These are phyloP conservation scores for Alentia gelatinosa DNA, from an alignment of 2,888 invertebrate species.

Conservation along the genomic window DNA sequence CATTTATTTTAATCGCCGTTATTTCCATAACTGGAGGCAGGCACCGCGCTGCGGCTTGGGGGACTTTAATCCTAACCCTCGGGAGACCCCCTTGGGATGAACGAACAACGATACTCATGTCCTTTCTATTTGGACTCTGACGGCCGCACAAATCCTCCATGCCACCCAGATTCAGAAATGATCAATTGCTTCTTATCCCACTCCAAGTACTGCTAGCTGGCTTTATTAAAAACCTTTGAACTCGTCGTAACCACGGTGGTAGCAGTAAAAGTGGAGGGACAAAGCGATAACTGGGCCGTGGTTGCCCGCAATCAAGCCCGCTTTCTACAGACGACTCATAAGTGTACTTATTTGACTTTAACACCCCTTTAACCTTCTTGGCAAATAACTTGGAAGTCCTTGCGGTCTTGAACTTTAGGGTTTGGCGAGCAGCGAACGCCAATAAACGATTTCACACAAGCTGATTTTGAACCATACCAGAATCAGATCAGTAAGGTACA, in stretches of 20 bases:
- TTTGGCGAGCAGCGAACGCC: too few relatives aligned
- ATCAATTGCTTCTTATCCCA: conserved; percentile 36
- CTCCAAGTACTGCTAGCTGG: not conserved
- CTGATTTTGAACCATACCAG: too few relatives aligned
- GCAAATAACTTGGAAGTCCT: not conserved
- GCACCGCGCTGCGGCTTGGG: not conserved
- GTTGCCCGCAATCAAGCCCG: not conserved
- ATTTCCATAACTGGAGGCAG: conserved; percentile 26
- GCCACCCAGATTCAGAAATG: conserved; percentile 32
- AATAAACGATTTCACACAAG: too few relatives aligned
- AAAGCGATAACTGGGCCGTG: not conserved
- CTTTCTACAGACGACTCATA: not conserved
- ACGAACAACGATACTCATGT: not conserved
- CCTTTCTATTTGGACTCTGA: conserved; percentile 42
- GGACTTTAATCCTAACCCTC: not conserved
- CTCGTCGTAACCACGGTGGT: conserved; percentile 21
- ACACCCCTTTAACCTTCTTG: not conserved
- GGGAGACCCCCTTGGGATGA: not conserved
- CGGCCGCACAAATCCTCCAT: not conserved
- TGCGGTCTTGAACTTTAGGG: too few relatives aligned
- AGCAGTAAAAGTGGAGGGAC: not conserved
- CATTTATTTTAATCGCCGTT: conserved; percentile 49
- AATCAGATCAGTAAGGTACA: too few relatives aligned
- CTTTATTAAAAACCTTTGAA: conserved; percentile 43
- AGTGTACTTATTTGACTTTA: conserved; percentile 8